Percentiles rank a stretch among this genome's conserved stretches.
phyloP scores from a whole-genome alignment of 2,797 vertebrate species.

The Cirrhinus mrigala region DNA sequence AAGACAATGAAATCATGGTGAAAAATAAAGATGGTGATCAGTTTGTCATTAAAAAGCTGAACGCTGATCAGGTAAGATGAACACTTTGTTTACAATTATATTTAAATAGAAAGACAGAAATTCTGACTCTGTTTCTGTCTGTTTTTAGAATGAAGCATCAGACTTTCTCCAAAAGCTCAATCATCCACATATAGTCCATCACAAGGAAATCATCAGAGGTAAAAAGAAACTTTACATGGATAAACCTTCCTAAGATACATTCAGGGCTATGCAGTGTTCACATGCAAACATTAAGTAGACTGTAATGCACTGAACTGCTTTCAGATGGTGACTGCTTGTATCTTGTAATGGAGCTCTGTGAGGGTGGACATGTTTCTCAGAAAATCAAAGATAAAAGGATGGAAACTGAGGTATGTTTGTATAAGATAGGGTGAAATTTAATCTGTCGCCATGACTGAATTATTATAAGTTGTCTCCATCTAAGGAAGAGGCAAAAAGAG shows the following conservation, averaged over 20 bases:
- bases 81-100: not conserved
- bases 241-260: too few relatives aligned
- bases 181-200: not conserved
- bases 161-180: not conserved
- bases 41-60: conserved; percentile 23
- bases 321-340: not conserved
- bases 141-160: not conserved
- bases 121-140: not conserved
- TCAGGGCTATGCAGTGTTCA: not conserved
- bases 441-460: too few relatives aligned
- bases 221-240: not conserved
- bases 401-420: too few relatives aligned
- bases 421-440: too few relatives aligned
- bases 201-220: not conserved
- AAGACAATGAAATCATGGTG: not conserved
- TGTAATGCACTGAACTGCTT: not conserved
- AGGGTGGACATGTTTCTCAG: not conserved
- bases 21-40: not conserved
- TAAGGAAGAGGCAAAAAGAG: too few relatives aligned
- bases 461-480: too few relatives aligned
- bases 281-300: not conserved
- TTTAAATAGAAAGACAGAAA: not conserved
- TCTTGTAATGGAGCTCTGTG: conserved; percentile 6
- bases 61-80: not conserved
- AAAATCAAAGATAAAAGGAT: not conserved